Evolutionary conservation across 2,797 vertebrate species (phyloP).

Genomic region (Champsocephalus gunnari): DNA sequence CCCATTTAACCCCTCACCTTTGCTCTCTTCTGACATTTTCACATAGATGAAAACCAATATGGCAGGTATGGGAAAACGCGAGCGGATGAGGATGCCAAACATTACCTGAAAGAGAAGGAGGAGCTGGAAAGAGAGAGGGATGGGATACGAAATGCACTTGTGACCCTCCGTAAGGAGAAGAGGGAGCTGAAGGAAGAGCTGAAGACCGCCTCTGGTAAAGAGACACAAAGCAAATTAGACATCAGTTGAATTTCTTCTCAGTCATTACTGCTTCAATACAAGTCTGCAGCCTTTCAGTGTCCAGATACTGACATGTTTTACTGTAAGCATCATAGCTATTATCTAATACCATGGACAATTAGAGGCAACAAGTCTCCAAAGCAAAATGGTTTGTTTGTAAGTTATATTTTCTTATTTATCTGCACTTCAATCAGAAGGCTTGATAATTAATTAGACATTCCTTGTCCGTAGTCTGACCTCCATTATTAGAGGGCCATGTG

Average conservation of each 20-base stretch:
- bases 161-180: constrained; percentile 90
- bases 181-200: constrained; percentile 89
- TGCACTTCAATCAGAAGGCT: constrained; percentile 3
- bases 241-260: constrained; percentile 6
- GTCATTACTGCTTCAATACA: background rate
- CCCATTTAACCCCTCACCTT: constrained; percentile 64
- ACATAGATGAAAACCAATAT: constrained; percentile 92
- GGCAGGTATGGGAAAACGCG: constrained; percentile 95
- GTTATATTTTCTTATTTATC: constrained; percentile 14
- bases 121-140: constrained; percentile 92
- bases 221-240: constrained; percentile 3
- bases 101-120: constrained; percentile 92
- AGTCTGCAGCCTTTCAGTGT: background rate
- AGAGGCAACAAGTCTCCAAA: background rate
- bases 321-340: background rate
- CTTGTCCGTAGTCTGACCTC: constrained; percentile 32
- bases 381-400: background rate
- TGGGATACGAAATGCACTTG: constrained; percentile 86
- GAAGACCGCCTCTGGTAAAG: constrained; percentile 87
- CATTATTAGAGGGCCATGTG: constrained; percentile 38
- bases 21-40: constrained; percentile 37
- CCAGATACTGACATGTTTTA: background rate
- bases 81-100: constrained; percentile 94
- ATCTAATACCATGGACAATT: background rate
- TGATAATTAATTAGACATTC: constrained; percentile 11